phyloP scores from a whole-genome alignment of 2,797 vertebrate genomes.

The Darevskia mixta region DNA sequence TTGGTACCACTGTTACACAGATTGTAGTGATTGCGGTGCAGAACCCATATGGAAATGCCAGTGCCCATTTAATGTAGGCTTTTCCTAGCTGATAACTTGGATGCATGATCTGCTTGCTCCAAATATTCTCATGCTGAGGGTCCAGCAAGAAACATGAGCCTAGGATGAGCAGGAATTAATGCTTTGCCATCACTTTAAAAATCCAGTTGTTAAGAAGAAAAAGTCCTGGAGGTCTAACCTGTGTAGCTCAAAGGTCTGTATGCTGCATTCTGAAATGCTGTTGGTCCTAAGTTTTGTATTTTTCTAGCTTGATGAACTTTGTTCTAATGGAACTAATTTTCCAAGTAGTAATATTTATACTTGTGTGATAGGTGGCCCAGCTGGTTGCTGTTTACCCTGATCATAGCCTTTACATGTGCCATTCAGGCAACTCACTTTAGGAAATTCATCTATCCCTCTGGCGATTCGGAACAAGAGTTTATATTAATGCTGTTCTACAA shows the following conservation, averaged over 20 bases:
- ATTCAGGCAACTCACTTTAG: neutral
- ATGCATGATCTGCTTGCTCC: neutral
- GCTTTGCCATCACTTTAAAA: neutral
- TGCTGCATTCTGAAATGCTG: neutral
- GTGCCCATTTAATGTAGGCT: neutral
- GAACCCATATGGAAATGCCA: neutral
- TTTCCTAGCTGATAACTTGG: neutral
- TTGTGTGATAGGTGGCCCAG: neutral
- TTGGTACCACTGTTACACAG: neutral
- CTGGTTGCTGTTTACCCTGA: neutral
- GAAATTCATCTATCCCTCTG: neutral
- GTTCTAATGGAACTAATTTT: neutral
- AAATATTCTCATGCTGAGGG: neutral
- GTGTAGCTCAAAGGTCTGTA: neutral
- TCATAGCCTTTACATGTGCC: neutral
- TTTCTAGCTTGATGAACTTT: neutral
- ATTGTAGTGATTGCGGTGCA: neutral
- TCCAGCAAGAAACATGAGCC: neutral
- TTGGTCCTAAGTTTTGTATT: neutral
- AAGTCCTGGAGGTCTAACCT: neutral
- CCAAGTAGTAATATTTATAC: neutral
- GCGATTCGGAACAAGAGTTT: neutral
- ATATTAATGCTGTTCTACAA: conserved; percentile 1
- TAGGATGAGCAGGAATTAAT: neutral
- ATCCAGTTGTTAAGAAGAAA: neutral